Evolutionary conservation across 2,888 invertebrate species (phyloP).

Genomic region (Zaprionus bogoriensis): DNA sequence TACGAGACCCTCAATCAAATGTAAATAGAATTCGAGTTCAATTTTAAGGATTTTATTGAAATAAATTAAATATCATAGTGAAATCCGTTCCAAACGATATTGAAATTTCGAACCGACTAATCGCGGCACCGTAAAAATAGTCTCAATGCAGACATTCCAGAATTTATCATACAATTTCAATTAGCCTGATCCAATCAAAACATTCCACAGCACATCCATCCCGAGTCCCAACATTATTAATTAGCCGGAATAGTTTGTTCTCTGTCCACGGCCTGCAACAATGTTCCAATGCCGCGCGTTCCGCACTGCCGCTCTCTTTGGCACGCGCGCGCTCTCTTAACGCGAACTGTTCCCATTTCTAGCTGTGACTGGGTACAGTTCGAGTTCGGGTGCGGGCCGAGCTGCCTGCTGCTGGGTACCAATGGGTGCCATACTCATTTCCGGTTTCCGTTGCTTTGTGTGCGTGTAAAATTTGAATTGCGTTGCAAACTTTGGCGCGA

Average conservation of each 20-base stretch:
- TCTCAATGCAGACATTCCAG: not conserved
- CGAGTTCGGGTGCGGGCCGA: too few species aligned
- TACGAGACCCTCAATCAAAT: not conserved
- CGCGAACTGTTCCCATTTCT: not conserved
- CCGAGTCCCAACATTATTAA: conserved; percentile 40
- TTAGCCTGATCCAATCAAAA: conserved; percentile 10
- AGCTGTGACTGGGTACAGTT: conserved; percentile 19
- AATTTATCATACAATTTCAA: not conserved
- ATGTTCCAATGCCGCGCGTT: conserved; percentile 61
- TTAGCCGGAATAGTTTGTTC: conserved; percentile 50
- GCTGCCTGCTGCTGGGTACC: conserved; percentile 19
- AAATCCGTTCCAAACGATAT: not conserved
- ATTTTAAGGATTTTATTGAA: conserved; percentile 1
- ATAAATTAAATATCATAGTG: not conserved
- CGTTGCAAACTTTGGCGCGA: conserved; percentile 58
- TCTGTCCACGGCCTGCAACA: conserved; percentile 35
- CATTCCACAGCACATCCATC: conserved; percentile 24
- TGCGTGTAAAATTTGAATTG: conserved; percentile 76
- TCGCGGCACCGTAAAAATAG: not conserved
- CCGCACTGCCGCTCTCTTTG: conserved; percentile 26
- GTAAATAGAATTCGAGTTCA: not conserved
- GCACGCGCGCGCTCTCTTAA: conserved; percentile 35
- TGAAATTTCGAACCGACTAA: not conserved
- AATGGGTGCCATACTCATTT: conserved; percentile 77
- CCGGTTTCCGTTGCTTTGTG: conserved; percentile 80